A percentile compares a stretch with the other conserved stretches of the same genome.
phyloP scores from a whole-genome alignment of 2,113 vertebrate species.

The Mormoops blainvillei region DNA sequence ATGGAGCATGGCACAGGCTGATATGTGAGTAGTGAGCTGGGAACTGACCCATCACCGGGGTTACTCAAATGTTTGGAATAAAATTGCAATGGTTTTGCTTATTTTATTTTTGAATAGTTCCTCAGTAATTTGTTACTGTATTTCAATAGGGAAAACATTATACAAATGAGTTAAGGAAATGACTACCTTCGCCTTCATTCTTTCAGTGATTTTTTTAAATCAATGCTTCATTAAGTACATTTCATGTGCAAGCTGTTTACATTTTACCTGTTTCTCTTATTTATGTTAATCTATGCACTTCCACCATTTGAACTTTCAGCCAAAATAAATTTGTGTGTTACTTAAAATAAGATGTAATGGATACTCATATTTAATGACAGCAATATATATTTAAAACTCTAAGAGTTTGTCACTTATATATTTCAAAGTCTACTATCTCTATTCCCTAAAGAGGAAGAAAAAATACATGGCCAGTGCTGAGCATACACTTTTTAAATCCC shows the following conservation, averaged over 20 bases:
- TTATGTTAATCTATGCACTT: conserved; percentile 2
- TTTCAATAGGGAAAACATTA: conserved; percentile 55
- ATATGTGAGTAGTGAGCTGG: conserved; percentile 56
- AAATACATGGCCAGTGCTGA: not conserved
- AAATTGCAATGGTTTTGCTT: conserved; percentile 66
- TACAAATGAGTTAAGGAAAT: conserved; percentile 46
- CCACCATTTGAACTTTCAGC: not conserved
- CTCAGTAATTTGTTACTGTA: conserved; percentile 49
- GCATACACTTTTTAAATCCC: not conserved
- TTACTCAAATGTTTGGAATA: conserved; percentile 80
- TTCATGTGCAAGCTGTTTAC: conserved; percentile 45
- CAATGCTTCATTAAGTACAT: conserved; percentile 57
- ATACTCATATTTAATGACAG: not conserved
- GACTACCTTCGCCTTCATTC: not conserved
- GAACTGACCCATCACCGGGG: conserved; percentile 71
- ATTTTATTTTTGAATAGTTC: conserved; percentile 57
- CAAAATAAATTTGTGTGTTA: not conserved
- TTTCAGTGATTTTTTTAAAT: not conserved
- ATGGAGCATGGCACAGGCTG: conserved; percentile 58
- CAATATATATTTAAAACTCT: not conserved
- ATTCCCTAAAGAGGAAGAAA: conserved; percentile 18
- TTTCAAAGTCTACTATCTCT: not conserved
- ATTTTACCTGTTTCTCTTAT: conserved; percentile 39
- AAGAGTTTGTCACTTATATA: not conserved
- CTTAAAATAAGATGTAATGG: not conserved